Evolutionary conservation across 2,888 invertebrate species (phyloP), one percentile per base, ranked within the genome.

Genomic region (Dicyrtoma fusca): DNA sequence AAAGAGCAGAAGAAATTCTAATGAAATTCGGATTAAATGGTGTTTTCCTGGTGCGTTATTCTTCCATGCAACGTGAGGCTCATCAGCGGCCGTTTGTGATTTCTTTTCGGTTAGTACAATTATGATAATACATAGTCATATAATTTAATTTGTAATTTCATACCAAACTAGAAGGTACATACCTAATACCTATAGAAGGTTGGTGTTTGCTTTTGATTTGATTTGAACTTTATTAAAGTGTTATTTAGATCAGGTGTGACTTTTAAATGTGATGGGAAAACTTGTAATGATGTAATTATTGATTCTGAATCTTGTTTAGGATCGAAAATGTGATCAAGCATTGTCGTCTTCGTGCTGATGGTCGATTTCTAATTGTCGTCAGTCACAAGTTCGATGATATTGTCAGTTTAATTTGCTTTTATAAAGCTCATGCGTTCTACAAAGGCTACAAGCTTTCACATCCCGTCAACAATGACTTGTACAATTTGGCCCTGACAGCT

Each of bases 251-350:
- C n/a, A n/a, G n/a, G n/a, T n/a, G n/a, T n/a, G n/a, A n/a, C n/a
- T n/a, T n/a, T n/a, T n/a, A n/a, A n/a, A n/a, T n/a, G n/a, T n/a
- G n/a, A n/a, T n/a, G n/a, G n/a, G n/a, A n/a, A n/a, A n/a, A n/a
- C n/a, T n/a, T n/a, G n/a, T n/a, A n/a, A n/a, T n/a, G n/a, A n/a
- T n/a, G n/a, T n/a, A n/a, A n/a, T n/a, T n/a, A n/a, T n/a, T n/a
- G n/a, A n/a, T n/a, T n/a, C n/a, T n/a, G n/a, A n/a, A n/a, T n/a
- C n/a, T n/a, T n/a, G 23, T n/a, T 68, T 14, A 94, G 95, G 82
- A 92, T 92, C 1, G 95, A 95, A 81, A 92, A 91, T 68, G 93
- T 94, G 84, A 95, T 97, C 76, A 98, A 97, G 84, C 98, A 99
- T 83, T 98, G 97, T 83, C 89, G 96, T 66, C 92, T 99, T 74